Evolutionary conservation across 2,888 invertebrate species (phyloP), one percentile per base, ranked within the genome.

Genomic region (Alloscopus bannaensis): DNA sequence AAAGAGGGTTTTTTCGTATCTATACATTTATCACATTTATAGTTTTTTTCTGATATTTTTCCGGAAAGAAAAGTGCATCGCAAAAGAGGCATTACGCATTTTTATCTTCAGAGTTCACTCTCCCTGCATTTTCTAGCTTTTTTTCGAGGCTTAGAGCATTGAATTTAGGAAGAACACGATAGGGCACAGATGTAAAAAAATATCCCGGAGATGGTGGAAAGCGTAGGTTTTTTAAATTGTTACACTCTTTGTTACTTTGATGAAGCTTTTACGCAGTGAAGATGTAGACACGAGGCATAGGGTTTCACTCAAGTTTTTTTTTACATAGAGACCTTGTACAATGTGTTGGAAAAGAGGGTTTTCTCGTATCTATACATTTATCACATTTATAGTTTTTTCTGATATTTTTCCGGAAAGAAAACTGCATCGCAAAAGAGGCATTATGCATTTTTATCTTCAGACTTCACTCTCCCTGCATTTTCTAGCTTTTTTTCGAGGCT

Each of bases 141-240:
- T 36, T 26, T 2, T 28, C 50, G 20, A 22, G n/a, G 20, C 18
- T 18, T 20, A 42, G 16, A 64, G 40, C 6, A 11, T n/a, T n/a
- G n/a, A n/a, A n/a, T n/a, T n/a, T n/a, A 50, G 11, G 22, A 50
- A 24, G 65, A 64, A 60, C 29, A 66, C 18, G 72, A 76, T 76
- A 60, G 81, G 72, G 68, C 81, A 68, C 81, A 81, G 79, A 81
- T 81, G 81, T 75, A n/a, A 66, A 73, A n/a, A 75, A 75, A 66
- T 75, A 75, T 59, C 60, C 36, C 20, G 36, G n/a, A 29, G 31
- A 18, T 24, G 16, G 57, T 16, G 36, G 36, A 29, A 36, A 60
- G 28, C n/a, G 11, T 57, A 57, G n/a, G 6, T 36, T 36, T 36
- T 36, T n/a, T 20, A 50, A 50, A 16, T 31, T 50, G 6, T 22